Percentiles rank a stretch among this genome's conserved stretches.
Conservation (phyloP, 2,888 invertebrate genomes). For the Alloscopus bannaensis region DNA sequence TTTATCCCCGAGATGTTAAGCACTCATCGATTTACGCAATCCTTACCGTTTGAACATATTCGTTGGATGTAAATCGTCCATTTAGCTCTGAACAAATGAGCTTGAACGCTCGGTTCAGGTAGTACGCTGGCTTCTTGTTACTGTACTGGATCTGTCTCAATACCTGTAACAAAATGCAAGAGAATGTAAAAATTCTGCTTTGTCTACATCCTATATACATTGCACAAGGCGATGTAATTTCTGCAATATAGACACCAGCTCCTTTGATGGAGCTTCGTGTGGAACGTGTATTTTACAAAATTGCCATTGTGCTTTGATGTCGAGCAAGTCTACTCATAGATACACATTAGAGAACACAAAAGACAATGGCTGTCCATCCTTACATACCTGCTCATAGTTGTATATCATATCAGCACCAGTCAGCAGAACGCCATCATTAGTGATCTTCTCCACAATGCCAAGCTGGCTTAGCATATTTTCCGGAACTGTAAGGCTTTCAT, state of each 20-base stretch:
- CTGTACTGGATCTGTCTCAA: slow-evolving; percentile 92
- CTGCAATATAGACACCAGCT: too few species aligned
- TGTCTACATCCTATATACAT: too few species aligned
- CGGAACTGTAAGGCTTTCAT: slow-evolving; percentile 90
- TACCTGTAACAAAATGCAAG: too few species aligned
- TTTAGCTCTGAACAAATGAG: slow-evolving; percentile 95
- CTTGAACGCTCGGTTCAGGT: slow-evolving; percentile 95
- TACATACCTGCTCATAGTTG: slow-evolving; percentile 83
- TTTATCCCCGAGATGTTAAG: slow-evolving; percentile 43
- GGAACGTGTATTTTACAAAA: too few species aligned
- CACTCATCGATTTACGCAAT: slow-evolving; percentile 51
- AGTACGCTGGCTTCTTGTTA: slow-evolving; percentile 97
- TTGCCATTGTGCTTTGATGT: too few species aligned
- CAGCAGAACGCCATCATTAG: slow-evolving; percentile 90
- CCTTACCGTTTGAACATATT: slow-evolving; percentile 92
- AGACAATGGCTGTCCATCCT: too few species aligned
- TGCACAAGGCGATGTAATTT: too few species aligned
- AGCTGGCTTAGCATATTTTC: slow-evolving; percentile 84
- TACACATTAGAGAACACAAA: too few species aligned
- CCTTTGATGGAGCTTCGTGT: too few species aligned
- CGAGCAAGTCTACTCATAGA: too few species aligned
- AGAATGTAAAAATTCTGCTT: slow-evolving; percentile 55
- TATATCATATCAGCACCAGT: slow-evolving; percentile 87
- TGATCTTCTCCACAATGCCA: slow-evolving; percentile 89
- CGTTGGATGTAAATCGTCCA: slow-evolving; percentile 95